Evolutionary conservation across 2,797 vertebrate species (phyloP), one percentile per base, ranked within the genome.

Genomic region (Spinibarbus caldwelli): DNA sequence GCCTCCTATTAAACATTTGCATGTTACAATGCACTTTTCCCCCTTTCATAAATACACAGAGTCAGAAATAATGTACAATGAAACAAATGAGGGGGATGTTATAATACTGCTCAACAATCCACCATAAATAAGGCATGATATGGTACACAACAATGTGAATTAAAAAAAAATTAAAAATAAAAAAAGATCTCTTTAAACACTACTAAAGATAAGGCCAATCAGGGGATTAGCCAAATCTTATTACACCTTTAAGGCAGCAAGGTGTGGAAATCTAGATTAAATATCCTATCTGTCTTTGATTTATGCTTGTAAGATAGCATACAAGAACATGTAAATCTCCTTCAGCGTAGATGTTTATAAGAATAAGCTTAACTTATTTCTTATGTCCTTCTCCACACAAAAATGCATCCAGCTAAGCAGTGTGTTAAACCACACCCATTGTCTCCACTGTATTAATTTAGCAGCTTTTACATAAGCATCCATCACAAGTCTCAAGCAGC

Each of bases 391-490:
- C 83, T 91, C 88, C 81, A 86, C 89, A 90, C 49, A 67, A 10
- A 82, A 87, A 86, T 90, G 75, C 43, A 85, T 73, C 85, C 78
- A 79, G 78, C 59, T 86, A 71, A 54, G 52, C 47, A 23, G 49
- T 1, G 45, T 78, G 59, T 64, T 90, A 87, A 84, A 89, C 75
- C 81, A 87, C 82, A 82, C 78, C 76, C 84, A 85, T 70, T 59
- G 76, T 86, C 90, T 86, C 85, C 64, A 57, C 78, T 80, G 80
- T 73, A 85, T 90, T 91, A 84, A 86, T 89, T 90, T 87, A 90
- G 84, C 68, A 83, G 85, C 87, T 86, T 83, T 92, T 85, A 90
- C 79, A 85, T 67, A 71, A 85, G 78, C 57, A 38, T 87, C 85
- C 88, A 64, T n/a, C 77, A 87, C 83, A 75, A 79, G 71, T 85